phyloP scores from a whole-genome alignment of 1,140 invertebrate genomes.

The Drosophila nikananu region DNA sequence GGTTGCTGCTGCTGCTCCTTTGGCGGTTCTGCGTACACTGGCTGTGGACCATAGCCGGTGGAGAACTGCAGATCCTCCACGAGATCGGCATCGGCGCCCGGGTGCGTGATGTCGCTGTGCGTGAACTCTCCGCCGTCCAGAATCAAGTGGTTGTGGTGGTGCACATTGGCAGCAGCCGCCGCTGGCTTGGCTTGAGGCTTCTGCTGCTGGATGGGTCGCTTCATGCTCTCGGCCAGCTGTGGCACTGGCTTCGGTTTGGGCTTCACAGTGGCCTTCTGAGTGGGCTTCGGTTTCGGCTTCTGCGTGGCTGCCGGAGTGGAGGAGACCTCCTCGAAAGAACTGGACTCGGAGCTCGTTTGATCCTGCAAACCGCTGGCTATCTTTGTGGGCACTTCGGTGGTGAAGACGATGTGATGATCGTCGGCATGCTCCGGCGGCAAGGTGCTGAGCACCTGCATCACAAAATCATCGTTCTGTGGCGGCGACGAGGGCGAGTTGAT shows the following conservation, averaged over 20 bases:
- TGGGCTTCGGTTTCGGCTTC: slow-evolving; percentile 27
- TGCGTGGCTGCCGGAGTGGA: slow-evolving; percentile 44
- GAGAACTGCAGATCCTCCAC: slow-evolving; percentile 83
- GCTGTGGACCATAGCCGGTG: slow-evolving; percentile 80
- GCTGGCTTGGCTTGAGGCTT: slow-evolving; percentile 38
- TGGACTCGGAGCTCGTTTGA: slow-evolving; percentile 74
- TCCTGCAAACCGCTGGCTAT: slow-evolving; percentile 60
- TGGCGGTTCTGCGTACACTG: slow-evolving; percentile 69
- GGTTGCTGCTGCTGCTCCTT: slow-evolving; percentile 44
- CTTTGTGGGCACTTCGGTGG: slow-evolving; percentile 78
- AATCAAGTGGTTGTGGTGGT: slow-evolving; percentile 70
- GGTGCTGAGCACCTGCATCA: slow-evolving; percentile 73
- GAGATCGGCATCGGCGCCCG: slow-evolving; percentile 80
- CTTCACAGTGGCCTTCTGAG: slow-evolving; percentile 25
- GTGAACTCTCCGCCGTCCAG: slow-evolving; percentile 77
- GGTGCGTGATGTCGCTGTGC: slow-evolving; percentile 84
- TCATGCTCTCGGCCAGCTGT: slow-evolving; percentile 53
- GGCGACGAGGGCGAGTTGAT: slow-evolving; percentile 66
- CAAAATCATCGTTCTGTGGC: slow-evolving; percentile 77
- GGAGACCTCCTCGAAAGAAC: slow-evolving; percentile 69
- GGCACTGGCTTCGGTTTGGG: slow-evolving; percentile 55
- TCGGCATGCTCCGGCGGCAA: slow-evolving; percentile 65
- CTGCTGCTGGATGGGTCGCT: slow-evolving; percentile 45
- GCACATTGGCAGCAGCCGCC: slow-evolving; percentile 28
- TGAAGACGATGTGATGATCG: slow-evolving; percentile 61